Base-by-base conservation (phyloP, 1,140 invertebrate genomes). In the Rhyzopertha dominica region DNA sequence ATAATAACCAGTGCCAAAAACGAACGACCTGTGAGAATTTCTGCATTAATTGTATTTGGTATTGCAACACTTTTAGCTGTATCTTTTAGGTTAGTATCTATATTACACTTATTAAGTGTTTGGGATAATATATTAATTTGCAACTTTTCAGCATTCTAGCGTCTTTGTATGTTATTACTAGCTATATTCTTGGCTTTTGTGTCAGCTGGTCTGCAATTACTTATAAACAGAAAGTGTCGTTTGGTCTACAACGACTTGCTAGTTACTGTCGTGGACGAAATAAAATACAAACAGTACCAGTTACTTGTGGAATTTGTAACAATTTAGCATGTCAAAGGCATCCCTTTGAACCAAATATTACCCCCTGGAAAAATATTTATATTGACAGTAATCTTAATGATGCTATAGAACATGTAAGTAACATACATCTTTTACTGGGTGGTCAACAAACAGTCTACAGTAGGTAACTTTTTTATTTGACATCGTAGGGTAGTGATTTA, bases 401-500 rank as follows among this genome's bases (percentile, higher is more conserved):
- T 54, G 76, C 81, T 25, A 68, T 85, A 52, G 79, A 83, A 73
- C 75, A 84, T 69, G 83, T 86, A 66, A 72, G 69, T 64, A 26
- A 10, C 26, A 35, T 42, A 31, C n/a, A n/a, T n/a, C n/a, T n/a
- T n/a, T n/a, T n/a, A n/a, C n/a, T n/a, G n/a, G n/a, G n/a, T n/a
- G n/a, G n/a, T n/a, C n/a, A n/a, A n/a, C n/a, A 47, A 31, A 18
- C 25, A 40, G 46, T 41, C 41, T 49, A 18, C 42, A 40, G n/a
- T 32, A 14, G 9, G 9, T 37, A 42, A 5, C 19, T 34, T 38
- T 12, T 39, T n/a, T 14, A 36, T 39, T 26, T 23, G 22, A 13
- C n/a, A 35, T n/a, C 31, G 14, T 9, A 9, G 14, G 31, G 7
- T 34, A 34, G 8, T 37, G 18, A 25, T 39, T 12, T 40, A 54